Evolutionary conservation across 2,797 vertebrate genomes (phyloP).

Genomic region (Falco rusticolus): DNA sequence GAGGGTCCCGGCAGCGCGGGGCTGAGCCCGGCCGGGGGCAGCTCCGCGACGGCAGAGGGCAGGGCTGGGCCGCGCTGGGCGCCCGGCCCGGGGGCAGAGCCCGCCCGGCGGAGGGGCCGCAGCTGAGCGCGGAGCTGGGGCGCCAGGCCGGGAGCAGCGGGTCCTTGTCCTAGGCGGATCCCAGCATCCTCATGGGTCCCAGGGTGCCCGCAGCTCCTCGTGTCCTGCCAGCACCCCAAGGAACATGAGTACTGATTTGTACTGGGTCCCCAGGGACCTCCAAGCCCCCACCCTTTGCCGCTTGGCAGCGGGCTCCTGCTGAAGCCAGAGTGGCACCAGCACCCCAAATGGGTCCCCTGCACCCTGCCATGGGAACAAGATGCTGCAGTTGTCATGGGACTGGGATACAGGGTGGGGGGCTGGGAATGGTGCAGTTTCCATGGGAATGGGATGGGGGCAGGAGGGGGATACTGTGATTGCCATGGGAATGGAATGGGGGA

Average conservation of each 20-base stretch:
- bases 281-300: accelerated
- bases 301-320: neutral
- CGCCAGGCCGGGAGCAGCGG: neutral
- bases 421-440: neutral
- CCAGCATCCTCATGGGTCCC: neutral
- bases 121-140: neutral
- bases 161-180: neutral
- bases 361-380: neutral
- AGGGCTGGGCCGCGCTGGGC: neutral
- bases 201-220: accelerated
- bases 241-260: neutral
- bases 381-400: neutral
- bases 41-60: neutral
- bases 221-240: neutral
- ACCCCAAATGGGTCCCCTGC: neutral
- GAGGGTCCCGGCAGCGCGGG: too few relatives aligned
- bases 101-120: too few relatives aligned
- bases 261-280: neutral
- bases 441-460: neutral
- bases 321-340: neutral
- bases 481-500: neutral
- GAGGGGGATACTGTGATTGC: neutral
- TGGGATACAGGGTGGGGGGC: accelerated
- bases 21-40: neutral
- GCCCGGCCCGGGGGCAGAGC: neutral